These are phyloP conservation scores for Pituophis catenifer DNA, from an alignment of 2,113 vertebrate genomes.

Conservation along the genomic window DNA sequence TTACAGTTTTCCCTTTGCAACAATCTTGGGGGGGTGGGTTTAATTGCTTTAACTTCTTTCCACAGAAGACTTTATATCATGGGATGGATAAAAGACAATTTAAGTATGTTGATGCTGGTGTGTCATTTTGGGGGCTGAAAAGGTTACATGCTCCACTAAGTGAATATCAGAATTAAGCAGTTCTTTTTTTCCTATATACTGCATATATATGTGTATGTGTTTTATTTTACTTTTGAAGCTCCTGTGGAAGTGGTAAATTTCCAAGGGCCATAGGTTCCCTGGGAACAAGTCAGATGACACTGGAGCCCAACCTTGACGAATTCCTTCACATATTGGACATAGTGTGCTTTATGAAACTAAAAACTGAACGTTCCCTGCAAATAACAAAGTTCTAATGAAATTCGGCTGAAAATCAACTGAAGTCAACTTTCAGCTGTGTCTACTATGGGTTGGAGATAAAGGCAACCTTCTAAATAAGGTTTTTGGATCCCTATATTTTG, in stretches of 20 bases:
- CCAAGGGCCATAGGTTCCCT: neutral
- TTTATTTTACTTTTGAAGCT: conserved; percentile 47
- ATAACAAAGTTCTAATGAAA: neutral
- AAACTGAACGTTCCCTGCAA: neutral
- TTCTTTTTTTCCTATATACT: neutral
- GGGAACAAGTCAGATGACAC: conserved; percentile 9
- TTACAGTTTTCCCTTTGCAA: neutral
- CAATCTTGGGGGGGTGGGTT: neutral
- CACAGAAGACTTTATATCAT: neutral
- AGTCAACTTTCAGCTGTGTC: neutral
- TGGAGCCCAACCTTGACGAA: neutral
- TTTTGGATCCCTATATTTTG: neutral
- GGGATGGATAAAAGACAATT: neutral
- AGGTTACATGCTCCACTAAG: neutral
- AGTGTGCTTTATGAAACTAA: neutral
- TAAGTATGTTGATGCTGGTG: neutral
- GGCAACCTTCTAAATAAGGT: neutral
- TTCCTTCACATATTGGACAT: conserved; percentile 14
- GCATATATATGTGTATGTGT: neutral
- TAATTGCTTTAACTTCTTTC: neutral
- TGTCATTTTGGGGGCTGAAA: neutral
- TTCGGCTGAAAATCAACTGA: neutral
- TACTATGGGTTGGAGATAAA: neutral
- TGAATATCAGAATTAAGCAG: fast-evolving
- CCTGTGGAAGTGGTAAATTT: conserved; percentile 3